These are phyloP conservation scores for Erpobdella octoculata DNA, from an alignment of 2,888 invertebrate genomes.

Conservation along the genomic window DNA sequence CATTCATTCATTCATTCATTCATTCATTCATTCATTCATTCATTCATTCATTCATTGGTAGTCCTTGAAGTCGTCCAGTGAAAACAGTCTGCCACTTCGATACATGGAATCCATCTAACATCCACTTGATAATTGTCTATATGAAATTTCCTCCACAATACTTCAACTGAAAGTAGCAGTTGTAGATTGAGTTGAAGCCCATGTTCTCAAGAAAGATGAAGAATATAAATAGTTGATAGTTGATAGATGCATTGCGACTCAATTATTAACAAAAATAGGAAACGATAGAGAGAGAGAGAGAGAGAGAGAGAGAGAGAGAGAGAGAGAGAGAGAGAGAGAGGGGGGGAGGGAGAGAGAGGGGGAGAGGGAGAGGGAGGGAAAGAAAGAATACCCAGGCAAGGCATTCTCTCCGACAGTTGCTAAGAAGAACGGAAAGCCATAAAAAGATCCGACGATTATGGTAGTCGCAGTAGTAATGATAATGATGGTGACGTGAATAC, in stretches of 20 bases:
- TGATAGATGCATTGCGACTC: background rate
- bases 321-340: background rate
- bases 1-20: background rate
- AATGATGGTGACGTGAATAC: too few species aligned
- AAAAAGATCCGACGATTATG: too few species aligned
- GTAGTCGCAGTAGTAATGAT: too few species aligned
- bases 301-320: background rate
- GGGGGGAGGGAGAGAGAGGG: background rate
- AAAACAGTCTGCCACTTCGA: too few species aligned
- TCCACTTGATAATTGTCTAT: too few species aligned
- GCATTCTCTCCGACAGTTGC: slow-evolving; percentile 7
- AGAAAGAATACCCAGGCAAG: background rate
- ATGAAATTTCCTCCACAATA: too few species aligned
- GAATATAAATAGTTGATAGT: background rate
- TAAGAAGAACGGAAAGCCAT: too few species aligned
- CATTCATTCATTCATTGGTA: background rate
- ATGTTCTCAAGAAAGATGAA: background rate
- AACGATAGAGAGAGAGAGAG: too few species aligned
- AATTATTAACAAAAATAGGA: background rate
- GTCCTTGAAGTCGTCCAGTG: too few species aligned
- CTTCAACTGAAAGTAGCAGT: too few species aligned
- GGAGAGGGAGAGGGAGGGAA: background rate
- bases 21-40: background rate
- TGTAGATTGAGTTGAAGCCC: background rate
- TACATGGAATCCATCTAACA: too few species aligned